Evolutionary conservation across 2,797 vertebrate genomes (phyloP).

Genomic region (Characodon lateralis): DNA sequence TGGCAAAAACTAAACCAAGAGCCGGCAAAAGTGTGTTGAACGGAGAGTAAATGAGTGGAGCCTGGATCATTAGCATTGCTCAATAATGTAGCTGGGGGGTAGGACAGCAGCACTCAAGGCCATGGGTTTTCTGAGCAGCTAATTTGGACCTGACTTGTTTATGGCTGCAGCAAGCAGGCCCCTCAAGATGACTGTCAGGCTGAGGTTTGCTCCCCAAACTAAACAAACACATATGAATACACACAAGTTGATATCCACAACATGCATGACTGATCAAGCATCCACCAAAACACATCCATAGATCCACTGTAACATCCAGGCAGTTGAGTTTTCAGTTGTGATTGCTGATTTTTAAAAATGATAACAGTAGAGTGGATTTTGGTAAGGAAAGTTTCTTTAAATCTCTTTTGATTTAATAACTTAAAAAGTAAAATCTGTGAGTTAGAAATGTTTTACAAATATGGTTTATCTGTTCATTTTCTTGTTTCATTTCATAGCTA

Average conservation of each 20-base stretch:
- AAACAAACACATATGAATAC: slow-evolving; percentile 74
- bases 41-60: slow-evolving; percentile 79
- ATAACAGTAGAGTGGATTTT: slow-evolving; percentile 2
- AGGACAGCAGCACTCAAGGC: slow-evolving; percentile 80
- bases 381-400: slow-evolving; percentile 1
- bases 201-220: slow-evolving; percentile 62
- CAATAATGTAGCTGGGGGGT: slow-evolving; percentile 83
- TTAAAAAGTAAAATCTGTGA: background rate
- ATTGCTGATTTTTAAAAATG: slow-evolving; percentile 1
- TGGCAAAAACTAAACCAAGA: slow-evolving; percentile 57
- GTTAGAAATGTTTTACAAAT: background rate
- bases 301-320: slow-evolving; percentile 47
- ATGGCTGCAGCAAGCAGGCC: slow-evolving; percentile 55
- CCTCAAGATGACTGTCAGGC: slow-evolving; percentile 74
- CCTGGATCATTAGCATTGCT: slow-evolving; percentile 82
- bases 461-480: background rate
- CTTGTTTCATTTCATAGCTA: background rate
- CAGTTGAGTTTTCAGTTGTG: slow-evolving; percentile 32
- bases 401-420: slow-evolving; percentile 4
- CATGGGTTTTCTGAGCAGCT: slow-evolving; percentile 76
- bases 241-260: slow-evolving; percentile 66
- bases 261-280: slow-evolving; percentile 75
- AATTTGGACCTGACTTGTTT: slow-evolving; percentile 77
- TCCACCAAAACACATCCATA: slow-evolving; percentile 57
- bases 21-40: slow-evolving; percentile 70